phyloP scores from a whole-genome alignment of 2,797 vertebrate species.

The Triplophysa bombifrons region DNA sequence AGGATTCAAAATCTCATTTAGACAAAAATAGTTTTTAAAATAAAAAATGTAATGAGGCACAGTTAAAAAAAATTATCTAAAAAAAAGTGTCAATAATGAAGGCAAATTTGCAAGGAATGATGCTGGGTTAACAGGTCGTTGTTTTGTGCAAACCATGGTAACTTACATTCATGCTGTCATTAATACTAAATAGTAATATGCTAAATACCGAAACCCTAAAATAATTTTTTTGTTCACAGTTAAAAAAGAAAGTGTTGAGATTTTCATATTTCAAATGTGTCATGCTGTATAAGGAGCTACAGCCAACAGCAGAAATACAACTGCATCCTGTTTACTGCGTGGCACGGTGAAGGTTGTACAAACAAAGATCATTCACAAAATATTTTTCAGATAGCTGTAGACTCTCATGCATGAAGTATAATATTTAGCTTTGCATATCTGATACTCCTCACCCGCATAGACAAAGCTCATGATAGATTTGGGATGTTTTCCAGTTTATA shows the following conservation, averaged over 20 bases:
- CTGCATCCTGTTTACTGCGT: constrained; percentile 1
- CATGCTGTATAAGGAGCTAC: neutral
- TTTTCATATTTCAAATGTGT: neutral
- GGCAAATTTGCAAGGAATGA: too few relatives aligned
- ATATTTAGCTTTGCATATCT: constrained; percentile 38
- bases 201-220: neutral
- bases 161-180: too few relatives aligned
- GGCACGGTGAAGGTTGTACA: neutral
- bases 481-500: constrained; percentile 29
- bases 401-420: neutral
- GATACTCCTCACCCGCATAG: constrained; percentile 20
- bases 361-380: neutral
- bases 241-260: neutral
- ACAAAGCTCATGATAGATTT: constrained; percentile 27
- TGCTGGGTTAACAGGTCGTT: too few relatives aligned
- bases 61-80: too few relatives aligned
- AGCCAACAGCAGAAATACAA: neutral
- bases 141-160: too few relatives aligned
- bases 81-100: too few relatives aligned
- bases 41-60: too few relatives aligned
- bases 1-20: neutral
- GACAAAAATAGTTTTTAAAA: neutral
- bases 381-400: constrained; percentile 1
- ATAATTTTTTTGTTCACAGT: neutral
- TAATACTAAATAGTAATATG: too few relatives aligned